Evolutionary conservation across 2,797 vertebrate genomes (phyloP).

Genomic region (Gymnopithys bicolor): DNA sequence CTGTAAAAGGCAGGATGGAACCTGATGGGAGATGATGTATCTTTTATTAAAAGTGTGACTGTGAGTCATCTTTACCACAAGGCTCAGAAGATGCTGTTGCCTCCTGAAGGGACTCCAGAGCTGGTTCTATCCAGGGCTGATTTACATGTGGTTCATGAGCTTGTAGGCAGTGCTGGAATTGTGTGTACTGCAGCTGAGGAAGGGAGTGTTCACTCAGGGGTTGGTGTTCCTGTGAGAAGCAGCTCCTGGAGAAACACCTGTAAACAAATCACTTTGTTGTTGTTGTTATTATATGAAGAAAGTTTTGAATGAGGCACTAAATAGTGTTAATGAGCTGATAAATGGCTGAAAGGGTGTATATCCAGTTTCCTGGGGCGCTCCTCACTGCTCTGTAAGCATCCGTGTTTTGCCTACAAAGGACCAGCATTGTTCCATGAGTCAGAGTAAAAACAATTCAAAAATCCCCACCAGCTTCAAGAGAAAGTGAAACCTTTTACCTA

Average conservation of each 20-base stretch:
- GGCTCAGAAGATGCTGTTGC: neutral
- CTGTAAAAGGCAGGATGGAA: neutral
- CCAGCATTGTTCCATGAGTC: neutral
- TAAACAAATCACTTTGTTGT: neutral
- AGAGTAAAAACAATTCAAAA: neutral
- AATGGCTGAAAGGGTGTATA: neutral
- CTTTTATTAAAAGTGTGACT: neutral
- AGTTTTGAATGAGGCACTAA: neutral
- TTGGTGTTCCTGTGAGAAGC: neutral
- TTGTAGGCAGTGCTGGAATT: neutral
- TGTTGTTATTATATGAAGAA: neutral
- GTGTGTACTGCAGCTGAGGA: neutral
- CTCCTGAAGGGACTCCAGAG: neutral
- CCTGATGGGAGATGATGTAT: neutral
- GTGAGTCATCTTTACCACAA: neutral
- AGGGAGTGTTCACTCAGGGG: neutral
- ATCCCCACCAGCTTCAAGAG: fast-evolving
- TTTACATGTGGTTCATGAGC: neutral
- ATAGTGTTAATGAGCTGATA: neutral
- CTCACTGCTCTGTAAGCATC: neutral
- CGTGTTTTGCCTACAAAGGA: neutral
- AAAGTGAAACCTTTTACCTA: neutral
- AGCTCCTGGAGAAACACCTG: neutral
- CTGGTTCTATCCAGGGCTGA: neutral
- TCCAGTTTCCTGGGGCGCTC: neutral